Base-by-base conservation (phyloP, 1,140 invertebrate species). In the Drosophila sucinea region DNA sequence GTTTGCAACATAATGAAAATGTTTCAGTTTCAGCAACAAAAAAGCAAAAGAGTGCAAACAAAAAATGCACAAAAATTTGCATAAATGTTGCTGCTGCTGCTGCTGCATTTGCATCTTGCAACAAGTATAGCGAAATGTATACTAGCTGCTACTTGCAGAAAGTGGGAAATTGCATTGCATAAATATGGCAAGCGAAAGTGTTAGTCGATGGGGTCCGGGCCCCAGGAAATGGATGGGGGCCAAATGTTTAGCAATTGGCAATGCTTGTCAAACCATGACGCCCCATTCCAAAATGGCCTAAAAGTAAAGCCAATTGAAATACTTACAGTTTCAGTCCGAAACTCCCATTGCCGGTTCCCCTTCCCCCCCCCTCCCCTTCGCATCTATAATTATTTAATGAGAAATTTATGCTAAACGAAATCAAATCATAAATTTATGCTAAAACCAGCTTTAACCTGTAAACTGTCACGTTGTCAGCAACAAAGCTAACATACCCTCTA, bases 101-200 rank as follows among this genome's bases (percentile, higher is more conserved):
- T 38, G 62, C 38, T 67, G 57, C 60, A 51, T 32, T 64, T 66
- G 64, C 55, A 60, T 23, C 35, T 56, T 65, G 44, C 44, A 51
- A 51, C 44, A 10, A 33, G 63, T 68, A 38, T 58, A 60, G 23
- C 44, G 44, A 51, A 51, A 51, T 51, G 44, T 38, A 38, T 38
- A 11, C 10, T 2, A 38, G 8, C 47, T 17, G 51, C 60, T 60
- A 62, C 38, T 40, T 70, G 64, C 68, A 74, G 80, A 77, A 86
- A 86, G 87, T 84, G 87, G 83, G 87, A 87, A 86, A 86, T 86
- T 83, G 83, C 83, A 86, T 86, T 87, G 83, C 83, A 82, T 86
- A 78, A 87, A 83, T 87, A 67, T 82, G 65, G 44, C 44, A 51
- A 74, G 79, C 70, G 73, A 87, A 86, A 86, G 83, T 71, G 62